Base-by-base conservation (phyloP, 2,113 vertebrate species). In the Ranitomeya imitator region DNA sequence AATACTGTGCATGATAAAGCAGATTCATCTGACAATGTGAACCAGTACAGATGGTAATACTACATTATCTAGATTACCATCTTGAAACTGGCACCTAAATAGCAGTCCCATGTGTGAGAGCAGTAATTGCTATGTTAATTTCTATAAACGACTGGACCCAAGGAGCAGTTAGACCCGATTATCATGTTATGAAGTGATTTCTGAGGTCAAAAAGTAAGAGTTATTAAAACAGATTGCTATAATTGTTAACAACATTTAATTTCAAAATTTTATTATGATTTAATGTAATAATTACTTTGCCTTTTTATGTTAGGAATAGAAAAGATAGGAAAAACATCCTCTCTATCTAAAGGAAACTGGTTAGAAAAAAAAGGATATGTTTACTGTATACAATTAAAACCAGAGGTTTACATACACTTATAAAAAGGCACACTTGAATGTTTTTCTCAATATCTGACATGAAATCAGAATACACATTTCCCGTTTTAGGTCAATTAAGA, bases 61-160 rank as follows among this genome's bases (percentile, higher is more conserved):
- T 82, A 45, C 65, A 88, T 81, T 88, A 82, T 88, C 86, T 61
- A 82, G 79, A 82, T 88, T 82, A 61, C 79, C 52, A 88, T 82
- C 79, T 82, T 88, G 67, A 88, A 88, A 74, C 67, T 82, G 86
- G 65, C 86, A 88, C 79, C 79, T 88, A 88, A 87, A 87, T 87
- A 69, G 86, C 86, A 59, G 52, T 69, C 86, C 77, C 61, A 71
- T 87, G 86, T 87, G 86, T 86, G 23, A 51, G 55, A 61, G 13
- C 82, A 31, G 86, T 73, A 88, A 88, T 82, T 88, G 79, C 52
- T 74, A 61, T 88, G 86, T 82, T 88, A 88, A 88, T 88, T 88
- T 80, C 65, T 63, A 51, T 74, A 82, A 88, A 74, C 23, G 67
- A 52, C 26, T 82, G 86, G 79, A 83, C 86, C 86, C 31, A 88